Percentiles rank a stretch among this genome's conserved stretches.
phyloP scores from a whole-genome alignment of 2,888 invertebrate species.

The Ennomos erosarius region DNA sequence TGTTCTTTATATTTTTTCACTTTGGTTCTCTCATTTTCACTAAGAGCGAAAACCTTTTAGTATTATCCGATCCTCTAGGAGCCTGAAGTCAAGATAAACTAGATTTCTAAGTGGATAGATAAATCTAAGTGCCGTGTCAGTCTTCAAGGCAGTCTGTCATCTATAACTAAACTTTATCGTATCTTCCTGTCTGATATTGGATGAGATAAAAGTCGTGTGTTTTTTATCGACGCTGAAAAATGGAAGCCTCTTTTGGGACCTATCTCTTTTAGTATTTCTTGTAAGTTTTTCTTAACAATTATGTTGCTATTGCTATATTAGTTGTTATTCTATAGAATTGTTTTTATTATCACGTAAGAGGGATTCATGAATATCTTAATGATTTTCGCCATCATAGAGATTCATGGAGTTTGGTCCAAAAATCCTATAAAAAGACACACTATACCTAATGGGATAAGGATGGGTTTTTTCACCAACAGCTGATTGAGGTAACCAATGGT shows the following conservation, averaged over 20 bases:
- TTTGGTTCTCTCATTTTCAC: constrained; percentile 11
- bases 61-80: constrained; percentile 16
- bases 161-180: constrained; percentile 9
- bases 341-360: too few relatives aligned
- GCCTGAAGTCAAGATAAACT: constrained; percentile 26
- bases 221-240: neutral
- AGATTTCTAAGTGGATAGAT: constrained; percentile 25
- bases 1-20: constrained; percentile 6
- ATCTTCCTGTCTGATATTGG: neutral
- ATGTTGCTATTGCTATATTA: too few relatives aligned
- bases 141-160: constrained; percentile 19
- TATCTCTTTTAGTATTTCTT: too few relatives aligned
- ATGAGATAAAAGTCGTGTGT: constrained; percentile 10
- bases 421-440: too few relatives aligned
- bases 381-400: too few relatives aligned
- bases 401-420: too few relatives aligned
- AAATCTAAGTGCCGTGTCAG: constrained; percentile 30
- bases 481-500: too few relatives aligned
- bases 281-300: too few relatives aligned
- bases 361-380: too few relatives aligned
- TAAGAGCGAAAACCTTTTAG: constrained; percentile 20
- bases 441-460: too few relatives aligned
- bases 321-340: too few relatives aligned
- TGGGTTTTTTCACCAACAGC: too few relatives aligned
- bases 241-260: neutral